phyloP scores from a whole-genome alignment of 2,113 vertebrate genomes.

The Machaerirhynchus nigripectus region DNA sequence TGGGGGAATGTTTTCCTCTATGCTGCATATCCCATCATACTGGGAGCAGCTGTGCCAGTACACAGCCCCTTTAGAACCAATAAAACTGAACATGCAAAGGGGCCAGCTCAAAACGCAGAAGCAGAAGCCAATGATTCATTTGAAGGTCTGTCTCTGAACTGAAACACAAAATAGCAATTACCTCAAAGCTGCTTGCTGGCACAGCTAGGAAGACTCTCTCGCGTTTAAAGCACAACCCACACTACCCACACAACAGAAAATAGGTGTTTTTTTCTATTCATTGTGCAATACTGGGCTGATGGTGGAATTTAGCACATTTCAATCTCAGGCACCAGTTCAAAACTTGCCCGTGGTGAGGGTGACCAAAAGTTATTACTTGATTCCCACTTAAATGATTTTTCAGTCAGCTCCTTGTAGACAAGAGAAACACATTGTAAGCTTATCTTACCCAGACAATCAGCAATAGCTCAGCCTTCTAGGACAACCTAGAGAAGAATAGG shows the following conservation, averaged over 20 bases:
- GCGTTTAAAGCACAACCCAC: not conserved
- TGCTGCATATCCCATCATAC: not conserved
- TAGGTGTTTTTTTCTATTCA: not conserved
- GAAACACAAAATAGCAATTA: conserved; percentile 53
- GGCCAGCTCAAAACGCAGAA: not conserved
- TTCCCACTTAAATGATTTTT: conserved; percentile 26
- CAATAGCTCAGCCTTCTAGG: conserved; percentile 25
- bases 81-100: not conserved
- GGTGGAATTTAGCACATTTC: not conserved
- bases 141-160: not conserved
- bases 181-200: conserved; percentile 27
- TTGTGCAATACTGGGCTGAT: not conserved
- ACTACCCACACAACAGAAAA: not conserved
- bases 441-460: conserved; percentile 41
- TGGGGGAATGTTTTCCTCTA: not conserved
- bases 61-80: not conserved
- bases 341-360: not conserved
- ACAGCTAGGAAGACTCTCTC: not conserved
- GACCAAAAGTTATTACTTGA: conserved; percentile 2
- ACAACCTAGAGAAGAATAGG: conserved; percentile 16
- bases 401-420: not conserved
- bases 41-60: not conserved
- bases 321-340: not conserved
- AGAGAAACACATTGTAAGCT: conserved; percentile 18
- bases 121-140: conserved; percentile 27